Conservation (phyloP, 2,113 vertebrate genomes). For the Macquaria australasica region DNA sequence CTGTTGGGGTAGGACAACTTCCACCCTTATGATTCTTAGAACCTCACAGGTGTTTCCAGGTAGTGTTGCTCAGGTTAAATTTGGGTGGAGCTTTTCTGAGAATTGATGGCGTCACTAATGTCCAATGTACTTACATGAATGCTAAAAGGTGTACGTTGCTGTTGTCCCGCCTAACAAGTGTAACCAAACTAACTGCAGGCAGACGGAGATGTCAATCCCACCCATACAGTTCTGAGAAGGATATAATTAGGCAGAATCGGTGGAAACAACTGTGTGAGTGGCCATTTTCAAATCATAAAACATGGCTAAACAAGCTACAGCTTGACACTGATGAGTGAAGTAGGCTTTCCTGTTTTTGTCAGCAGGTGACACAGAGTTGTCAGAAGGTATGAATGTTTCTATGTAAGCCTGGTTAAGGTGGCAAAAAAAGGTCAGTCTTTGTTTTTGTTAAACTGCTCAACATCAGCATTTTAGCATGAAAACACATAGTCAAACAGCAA, state of each 20-base stretch:
- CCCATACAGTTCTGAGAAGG: slow-evolving; percentile 12
- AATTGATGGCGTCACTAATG: not conserved
- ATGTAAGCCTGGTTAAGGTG: not conserved
- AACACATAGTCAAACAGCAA: not conserved
- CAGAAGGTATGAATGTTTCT: not conserved
- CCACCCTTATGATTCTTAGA: not conserved
- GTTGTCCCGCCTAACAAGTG: not conserved
- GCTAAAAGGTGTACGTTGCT: not conserved
- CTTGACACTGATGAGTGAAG: not conserved
- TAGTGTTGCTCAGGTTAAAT: not conserved
- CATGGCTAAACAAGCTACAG: not conserved
- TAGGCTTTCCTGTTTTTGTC: not conserved
- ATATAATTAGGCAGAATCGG: not conserved
- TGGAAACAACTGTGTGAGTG: not conserved
- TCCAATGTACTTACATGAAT: not conserved
- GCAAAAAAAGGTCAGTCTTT: not conserved
- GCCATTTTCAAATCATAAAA: not conserved
- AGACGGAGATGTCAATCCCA: not conserved
- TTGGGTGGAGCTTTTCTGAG: not conserved
- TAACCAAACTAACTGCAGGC: not conserved
- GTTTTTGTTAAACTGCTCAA: not conserved
- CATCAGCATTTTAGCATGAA: not conserved
- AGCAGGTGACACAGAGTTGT: slow-evolving; percentile 5
- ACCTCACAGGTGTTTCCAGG: not conserved
- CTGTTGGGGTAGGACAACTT: not conserved